Evolutionary conservation across 2,797 vertebrate species (phyloP), one percentile per base, ranked within the genome.

Genomic region (Tachyglossus aculeatus): DNA sequence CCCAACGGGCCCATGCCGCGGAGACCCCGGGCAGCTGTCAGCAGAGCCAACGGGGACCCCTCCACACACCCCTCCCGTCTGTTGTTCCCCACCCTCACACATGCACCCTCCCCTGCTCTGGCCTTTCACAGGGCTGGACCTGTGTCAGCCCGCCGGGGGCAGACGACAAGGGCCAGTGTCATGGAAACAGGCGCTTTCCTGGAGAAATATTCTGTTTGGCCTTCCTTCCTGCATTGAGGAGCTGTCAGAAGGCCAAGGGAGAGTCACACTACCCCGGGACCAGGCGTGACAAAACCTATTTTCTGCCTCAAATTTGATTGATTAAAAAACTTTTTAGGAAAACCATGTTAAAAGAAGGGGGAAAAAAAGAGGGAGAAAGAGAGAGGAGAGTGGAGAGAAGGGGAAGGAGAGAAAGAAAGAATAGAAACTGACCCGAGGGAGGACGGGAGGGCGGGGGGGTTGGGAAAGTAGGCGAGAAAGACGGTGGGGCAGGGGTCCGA

Each of bases 241-340:
- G 93, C 96, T 99, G 98, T 99, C 97, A 98, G 91, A 84, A 89
- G 89, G 91, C 95, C 90, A 92, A 94, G 95, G 90, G 93, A 95
- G 96, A 95, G 94, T 95, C 96, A 95, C 96, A 95, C 91, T 94
- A 96, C 95, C 97, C 95, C 86, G 56, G 93, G 93, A 94, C 94
- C 81, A 86, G 95, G 94, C 96, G 94, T 97, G 97, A 99, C 97
- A 95, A 96, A 98, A 96, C 96, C 96, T 94, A 97, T 98, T 98
- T 98, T 98, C 96, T 98, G 96, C 94, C 95, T 93, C 92, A 94
- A 95, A 93, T 94, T 97, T 99, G 97, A 99, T 98, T 98, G 97
- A 99, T 99, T 97, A 97, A 98, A 98, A 96, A 97, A 97, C 96
- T 97, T 98, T 98, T 97, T 94, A 96, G 96, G 90, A 96, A 98